Evolutionary conservation across 2,888 invertebrate genomes (phyloP).

Genomic region (Corythucha ciliata): DNA sequence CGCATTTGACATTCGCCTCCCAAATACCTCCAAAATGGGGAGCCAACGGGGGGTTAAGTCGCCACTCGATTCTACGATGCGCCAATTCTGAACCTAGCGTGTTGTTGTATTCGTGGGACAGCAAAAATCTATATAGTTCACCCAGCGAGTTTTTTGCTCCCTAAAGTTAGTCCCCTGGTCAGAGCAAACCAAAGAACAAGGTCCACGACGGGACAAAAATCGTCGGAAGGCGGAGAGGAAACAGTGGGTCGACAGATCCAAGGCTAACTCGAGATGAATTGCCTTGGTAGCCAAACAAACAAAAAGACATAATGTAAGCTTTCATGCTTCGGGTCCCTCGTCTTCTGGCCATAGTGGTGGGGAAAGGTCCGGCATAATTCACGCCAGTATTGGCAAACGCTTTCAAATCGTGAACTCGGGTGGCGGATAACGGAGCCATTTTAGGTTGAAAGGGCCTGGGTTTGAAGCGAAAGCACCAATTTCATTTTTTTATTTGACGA

Average conservation of each 20-base stretch:
- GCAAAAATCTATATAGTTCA: slow-evolving; percentile 6
- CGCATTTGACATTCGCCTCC: not conserved
- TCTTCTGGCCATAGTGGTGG: slow-evolving; percentile 4
- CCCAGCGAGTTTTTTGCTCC: slow-evolving; percentile 32
- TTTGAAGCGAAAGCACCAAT: slow-evolving; percentile 3
- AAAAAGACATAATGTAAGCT: slow-evolving; percentile 15
- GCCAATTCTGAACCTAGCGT: not conserved
- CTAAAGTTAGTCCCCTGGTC: slow-evolving; percentile 39
- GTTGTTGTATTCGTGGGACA: not conserved
- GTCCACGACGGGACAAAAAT: slow-evolving; percentile 35
- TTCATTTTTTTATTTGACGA: slow-evolving; percentile 3
- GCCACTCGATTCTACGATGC: not conserved
- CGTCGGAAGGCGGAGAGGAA: slow-evolving; percentile 36
- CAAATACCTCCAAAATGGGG: slow-evolving; percentile 10
- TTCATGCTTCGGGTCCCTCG: slow-evolving; percentile 14
- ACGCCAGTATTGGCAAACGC: slow-evolving; percentile 25
- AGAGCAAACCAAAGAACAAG: slow-evolving; percentile 31
- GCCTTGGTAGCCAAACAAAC: not conserved
- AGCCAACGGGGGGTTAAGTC: slow-evolving; percentile 2
- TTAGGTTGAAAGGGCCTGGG: slow-evolving; percentile 8
- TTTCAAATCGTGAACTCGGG: slow-evolving; percentile 1
- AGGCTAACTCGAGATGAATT: not conserved
- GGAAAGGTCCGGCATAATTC: slow-evolving; percentile 33
- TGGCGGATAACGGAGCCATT: slow-evolving; percentile 21
- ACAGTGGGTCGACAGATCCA: slow-evolving; percentile 24